Base-by-base conservation (phyloP, 2,113 vertebrate species). In the Propithecus coquereli region DNA sequence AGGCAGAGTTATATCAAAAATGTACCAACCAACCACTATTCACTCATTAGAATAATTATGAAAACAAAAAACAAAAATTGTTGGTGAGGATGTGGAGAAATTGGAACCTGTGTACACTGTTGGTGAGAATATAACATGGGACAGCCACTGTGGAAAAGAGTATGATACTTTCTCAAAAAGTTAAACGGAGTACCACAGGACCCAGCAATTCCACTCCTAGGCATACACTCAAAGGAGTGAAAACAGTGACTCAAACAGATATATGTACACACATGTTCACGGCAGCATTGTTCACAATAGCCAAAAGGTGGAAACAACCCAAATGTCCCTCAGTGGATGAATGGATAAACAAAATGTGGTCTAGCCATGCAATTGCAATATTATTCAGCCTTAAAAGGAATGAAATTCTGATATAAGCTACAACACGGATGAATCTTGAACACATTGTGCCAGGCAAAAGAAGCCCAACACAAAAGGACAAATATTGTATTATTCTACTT, bases 191-290 rank as follows among this genome's bases (percentile, higher is more conserved):
- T 45, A 22, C 4, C 17, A 10, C 6, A 14, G 2, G 25, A 17
- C 54, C 37, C 23, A 85, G n/a, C 9, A 50, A 76, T 20, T 54
- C 16, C 22, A 76, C 1, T 12, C 27, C 52, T 1, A 30, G 50
- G 17, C 34, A 32, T 27, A 4, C 2, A 57, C 25, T 37, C 47
- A 20, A 7, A n/a, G 18, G 50, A 77, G 25, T 6, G 86, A 45
- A 61, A 47, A 4, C 8, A 20, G 23, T 23, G 7, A 9, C 22
- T 11, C 11, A 37, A 76, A n/a, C 8, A n/a, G 54, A 4, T 37
- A 18, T 37, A 2, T 43, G n/a, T 23, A 30, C 3, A 20, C 1
- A 6, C 1, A 6, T 6, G n/a, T 70, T n/a, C n/a, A 8, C 0
- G 40, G 77, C 3, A 61, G 59, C 14, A 20, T 32, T 1, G 16